These are phyloP conservation scores for Probosciger aterrimus DNA, from an alignment of 2,113 vertebrate species.

Conservation along the genomic window DNA sequence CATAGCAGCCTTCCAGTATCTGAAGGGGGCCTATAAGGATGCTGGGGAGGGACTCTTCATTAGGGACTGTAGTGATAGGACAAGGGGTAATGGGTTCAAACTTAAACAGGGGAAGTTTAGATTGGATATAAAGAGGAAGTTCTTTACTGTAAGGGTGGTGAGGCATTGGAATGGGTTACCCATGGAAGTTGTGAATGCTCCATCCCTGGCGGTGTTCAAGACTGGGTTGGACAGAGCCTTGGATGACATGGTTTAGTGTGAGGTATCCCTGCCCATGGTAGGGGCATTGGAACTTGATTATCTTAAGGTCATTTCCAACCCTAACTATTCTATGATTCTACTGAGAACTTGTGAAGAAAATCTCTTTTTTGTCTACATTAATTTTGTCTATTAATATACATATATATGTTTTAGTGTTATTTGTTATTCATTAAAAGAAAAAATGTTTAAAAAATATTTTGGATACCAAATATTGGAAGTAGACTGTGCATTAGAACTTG, in stretches of 20 bases:
- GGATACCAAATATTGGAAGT: background rate
- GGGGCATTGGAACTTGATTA: background rate
- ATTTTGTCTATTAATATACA: background rate
- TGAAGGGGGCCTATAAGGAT: too few relatives aligned
- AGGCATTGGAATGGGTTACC: too few relatives aligned
- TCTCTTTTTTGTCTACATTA: background rate
- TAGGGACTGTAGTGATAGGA: too few relatives aligned
- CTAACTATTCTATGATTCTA: background rate
- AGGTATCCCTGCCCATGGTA: background rate
- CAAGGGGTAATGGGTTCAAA: too few relatives aligned
- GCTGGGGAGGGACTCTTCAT: too few relatives aligned
- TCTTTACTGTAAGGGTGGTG: too few relatives aligned
- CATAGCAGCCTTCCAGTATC: too few relatives aligned
- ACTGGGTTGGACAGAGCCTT: background rate
- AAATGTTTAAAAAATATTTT: background rate
- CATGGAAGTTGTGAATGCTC: too few relatives aligned
- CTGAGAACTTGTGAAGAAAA: background rate
- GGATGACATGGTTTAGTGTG: background rate
- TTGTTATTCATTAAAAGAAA: background rate
- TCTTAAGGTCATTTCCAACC: background rate
- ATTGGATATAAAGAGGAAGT: too few relatives aligned
- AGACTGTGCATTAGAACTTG: background rate
- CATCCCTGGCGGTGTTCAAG: too few relatives aligned
- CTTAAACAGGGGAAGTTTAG: too few relatives aligned
- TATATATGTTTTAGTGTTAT: background rate